Percentiles rank a stretch among this genome's conserved stretches.
phyloP scores from a whole-genome alignment of 2,888 invertebrate species.

The Archaeoteleia sp. region DNA sequence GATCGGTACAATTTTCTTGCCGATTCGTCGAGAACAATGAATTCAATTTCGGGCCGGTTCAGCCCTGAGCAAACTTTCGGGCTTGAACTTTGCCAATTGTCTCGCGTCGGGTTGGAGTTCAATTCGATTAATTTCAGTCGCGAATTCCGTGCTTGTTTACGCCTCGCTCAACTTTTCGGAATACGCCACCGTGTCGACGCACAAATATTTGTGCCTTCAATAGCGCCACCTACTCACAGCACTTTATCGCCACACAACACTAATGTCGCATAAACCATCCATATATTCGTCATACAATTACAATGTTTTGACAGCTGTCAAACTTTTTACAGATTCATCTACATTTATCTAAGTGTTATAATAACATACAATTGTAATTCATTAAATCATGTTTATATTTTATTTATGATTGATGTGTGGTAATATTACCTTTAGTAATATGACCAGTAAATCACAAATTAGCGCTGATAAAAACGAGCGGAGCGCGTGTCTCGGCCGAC shows the following conservation, averaged over 20 bases:
- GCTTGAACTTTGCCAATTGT: constrained; percentile 29
- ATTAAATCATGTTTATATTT: too few species aligned
- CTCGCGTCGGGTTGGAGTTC: constrained; percentile 15
- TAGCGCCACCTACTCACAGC: constrained; percentile 28
- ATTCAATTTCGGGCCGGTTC: constrained; percentile 23
- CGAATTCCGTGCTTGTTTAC: constrained; percentile 33
- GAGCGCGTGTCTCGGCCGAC: constrained; percentile 12
- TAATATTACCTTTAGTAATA: constrained; percentile 7
- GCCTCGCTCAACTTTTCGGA: constrained; percentile 26
- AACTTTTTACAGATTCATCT: too few species aligned
- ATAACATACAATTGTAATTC: too few species aligned
- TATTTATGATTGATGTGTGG: not conserved
- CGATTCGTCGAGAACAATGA: constrained; percentile 18
- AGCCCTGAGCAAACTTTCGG: constrained; percentile 19
- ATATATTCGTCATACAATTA: too few species aligned
- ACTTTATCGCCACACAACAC: constrained; percentile 4
- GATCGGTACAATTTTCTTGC: constrained; percentile 29
- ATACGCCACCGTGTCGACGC: constrained; percentile 3
- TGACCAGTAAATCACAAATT: not conserved
- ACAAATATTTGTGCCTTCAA: constrained; percentile 31
- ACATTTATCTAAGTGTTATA: too few species aligned
- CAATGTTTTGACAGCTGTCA: too few species aligned
- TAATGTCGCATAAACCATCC: too few species aligned
- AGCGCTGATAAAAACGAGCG: not conserved
- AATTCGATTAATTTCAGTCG: constrained; percentile 36